These are phyloP conservation scores for Protobothrops mucrosquamatus DNA, from an alignment of 2,113 vertebrate genomes.

Conservation along the genomic window DNA sequence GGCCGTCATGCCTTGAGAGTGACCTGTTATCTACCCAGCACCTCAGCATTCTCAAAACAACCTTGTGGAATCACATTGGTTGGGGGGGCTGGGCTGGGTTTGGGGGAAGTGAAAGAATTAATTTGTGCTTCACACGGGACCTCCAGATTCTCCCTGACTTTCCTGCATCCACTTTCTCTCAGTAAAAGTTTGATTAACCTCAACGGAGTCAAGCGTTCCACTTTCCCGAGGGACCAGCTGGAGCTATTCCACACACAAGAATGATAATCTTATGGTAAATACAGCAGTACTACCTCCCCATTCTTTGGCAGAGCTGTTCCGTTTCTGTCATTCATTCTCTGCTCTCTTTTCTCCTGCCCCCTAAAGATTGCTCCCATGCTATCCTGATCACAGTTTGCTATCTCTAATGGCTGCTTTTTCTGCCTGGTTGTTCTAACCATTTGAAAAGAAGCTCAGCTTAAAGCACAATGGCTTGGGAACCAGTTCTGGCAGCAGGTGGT, in stretches of 20 bases:
- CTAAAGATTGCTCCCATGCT: slow-evolving; percentile 5
- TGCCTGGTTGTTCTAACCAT: slow-evolving; percentile 34
- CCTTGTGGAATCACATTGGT: too few relatives aligned
- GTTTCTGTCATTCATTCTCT: slow-evolving; percentile 33
- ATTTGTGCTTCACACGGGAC: too few relatives aligned
- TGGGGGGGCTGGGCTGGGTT: too few relatives aligned
- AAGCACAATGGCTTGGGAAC: slow-evolving; percentile 43
- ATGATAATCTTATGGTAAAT: neutral
- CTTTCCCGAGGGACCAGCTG: too few relatives aligned
- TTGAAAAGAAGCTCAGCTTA: slow-evolving; percentile 31
- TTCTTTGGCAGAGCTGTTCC: neutral
- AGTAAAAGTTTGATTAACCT: too few relatives aligned
- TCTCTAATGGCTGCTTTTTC: slow-evolving; percentile 47
- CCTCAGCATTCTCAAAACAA: too few relatives aligned
- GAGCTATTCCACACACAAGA: neutral
- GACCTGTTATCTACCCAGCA: too few relatives aligned
- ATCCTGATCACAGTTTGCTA: slow-evolving; percentile 26
- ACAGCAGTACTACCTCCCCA: neutral
- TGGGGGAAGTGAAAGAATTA: too few relatives aligned
- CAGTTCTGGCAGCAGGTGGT: slow-evolving; percentile 29
- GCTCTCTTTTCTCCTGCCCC: neutral
- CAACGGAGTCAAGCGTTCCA: too few relatives aligned
- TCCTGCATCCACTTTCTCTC: too few relatives aligned
- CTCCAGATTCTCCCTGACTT: too few relatives aligned
- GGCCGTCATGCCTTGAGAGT: too few relatives aligned